phyloP scores from a whole-genome alignment of 1,140 invertebrate species.

The Popillia japonica region DNA sequence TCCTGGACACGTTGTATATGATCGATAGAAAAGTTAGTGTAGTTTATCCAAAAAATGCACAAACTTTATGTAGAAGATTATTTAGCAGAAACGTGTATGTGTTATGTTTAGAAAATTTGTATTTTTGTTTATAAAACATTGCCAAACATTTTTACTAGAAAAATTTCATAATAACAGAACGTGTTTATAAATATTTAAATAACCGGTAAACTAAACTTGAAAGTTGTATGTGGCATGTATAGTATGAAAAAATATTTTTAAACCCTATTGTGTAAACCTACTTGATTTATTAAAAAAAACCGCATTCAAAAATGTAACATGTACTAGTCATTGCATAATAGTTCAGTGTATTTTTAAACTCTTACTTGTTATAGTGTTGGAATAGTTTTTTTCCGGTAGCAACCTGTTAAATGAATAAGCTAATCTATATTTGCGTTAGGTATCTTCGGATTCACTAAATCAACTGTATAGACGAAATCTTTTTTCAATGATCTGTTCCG shows the following conservation, averaged over 20 bases:
- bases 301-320: too few relatives aligned
- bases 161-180: conserved; percentile 13
- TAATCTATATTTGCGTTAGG: too few relatives aligned
- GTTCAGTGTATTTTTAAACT: neutral
- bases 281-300: neutral
- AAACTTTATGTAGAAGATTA: neutral
- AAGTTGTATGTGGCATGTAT: neutral
- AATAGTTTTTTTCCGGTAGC: too few relatives aligned
- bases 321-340: neutral
- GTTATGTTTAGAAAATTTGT: too few relatives aligned
- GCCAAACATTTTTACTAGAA: neutral
- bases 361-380: neutral
- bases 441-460: too few relatives aligned
- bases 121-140: neutral
- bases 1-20: too few relatives aligned
- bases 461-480: too few relatives aligned
- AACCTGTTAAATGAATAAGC: too few relatives aligned
- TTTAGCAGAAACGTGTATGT: neutral
- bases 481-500: too few relatives aligned
- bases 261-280: neutral
- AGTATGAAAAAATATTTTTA: neutral
- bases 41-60: too few relatives aligned
- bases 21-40: too few relatives aligned
- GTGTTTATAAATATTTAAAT: neutral
- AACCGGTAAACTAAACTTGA: neutral